These are phyloP conservation scores for Menidia menidia DNA, from an alignment of 2,797 vertebrate species.

Conservation along the genomic window DNA sequence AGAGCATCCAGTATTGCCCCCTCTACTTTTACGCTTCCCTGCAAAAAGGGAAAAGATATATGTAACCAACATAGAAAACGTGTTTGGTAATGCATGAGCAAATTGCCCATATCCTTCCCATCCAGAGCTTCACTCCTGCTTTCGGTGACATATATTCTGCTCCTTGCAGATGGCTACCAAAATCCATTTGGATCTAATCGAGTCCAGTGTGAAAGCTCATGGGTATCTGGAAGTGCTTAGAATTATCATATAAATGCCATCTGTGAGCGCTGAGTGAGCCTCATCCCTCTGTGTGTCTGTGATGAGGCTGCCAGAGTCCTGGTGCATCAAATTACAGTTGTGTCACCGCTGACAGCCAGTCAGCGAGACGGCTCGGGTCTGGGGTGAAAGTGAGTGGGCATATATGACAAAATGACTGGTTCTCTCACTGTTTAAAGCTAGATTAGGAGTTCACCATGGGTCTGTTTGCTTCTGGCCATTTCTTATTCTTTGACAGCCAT, in stretches of 20 bases:
- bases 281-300: conserved; percentile 53
- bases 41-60: not conserved
- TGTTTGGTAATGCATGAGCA: conserved; percentile 58
- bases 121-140: conserved; percentile 51
- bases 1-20: not conserved
- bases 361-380: conserved; percentile 39
- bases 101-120: conserved; percentile 59
- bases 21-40: conserved; percentile 7
- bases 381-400: conserved; percentile 31
- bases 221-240: conserved; percentile 72
- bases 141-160: conserved; percentile 51
- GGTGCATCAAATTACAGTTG: conserved; percentile 70
- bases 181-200: conserved; percentile 75
- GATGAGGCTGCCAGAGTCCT: conserved; percentile 75
- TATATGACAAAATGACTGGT: conserved; percentile 58
- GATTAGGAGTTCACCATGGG: conserved; percentile 48
- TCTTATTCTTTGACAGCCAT: conserved; percentile 20
- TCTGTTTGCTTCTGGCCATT: conserved; percentile 32
- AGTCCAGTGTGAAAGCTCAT: conserved; percentile 69
- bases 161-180: conserved; percentile 66
- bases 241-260: conserved; percentile 81
- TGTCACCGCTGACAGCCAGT: conserved; percentile 70
- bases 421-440: conserved; percentile 41
- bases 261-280: conserved; percentile 65
- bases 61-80: conserved; percentile 37